Evolutionary conservation across 2,888 invertebrate genomes (phyloP).

Genomic region (Coleophora flavipennella): DNA sequence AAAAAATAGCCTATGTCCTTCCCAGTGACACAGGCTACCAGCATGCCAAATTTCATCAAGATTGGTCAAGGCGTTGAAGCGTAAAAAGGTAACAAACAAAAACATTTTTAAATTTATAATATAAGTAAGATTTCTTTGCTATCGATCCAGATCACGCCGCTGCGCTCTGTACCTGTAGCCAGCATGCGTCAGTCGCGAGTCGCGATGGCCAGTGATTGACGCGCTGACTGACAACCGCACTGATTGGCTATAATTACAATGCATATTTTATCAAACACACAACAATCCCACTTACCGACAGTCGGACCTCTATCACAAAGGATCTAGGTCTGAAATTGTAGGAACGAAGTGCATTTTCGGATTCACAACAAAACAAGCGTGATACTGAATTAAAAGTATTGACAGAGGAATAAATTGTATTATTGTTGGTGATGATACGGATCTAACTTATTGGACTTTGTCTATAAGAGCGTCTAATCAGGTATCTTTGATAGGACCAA

Average conservation of each 20-base stretch:
- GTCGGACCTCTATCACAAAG: conserved; percentile 7
- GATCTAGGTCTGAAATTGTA: conserved; percentile 8
- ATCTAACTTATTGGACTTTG: not conserved
- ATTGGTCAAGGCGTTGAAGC: too few species aligned
- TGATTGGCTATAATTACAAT: conserved; percentile 67
- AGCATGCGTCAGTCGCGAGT: conserved; percentile 5
- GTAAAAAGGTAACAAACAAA: too few species aligned
- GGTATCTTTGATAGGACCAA: too few species aligned
- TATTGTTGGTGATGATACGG: not conserved
- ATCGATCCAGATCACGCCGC: conserved; percentile 40
- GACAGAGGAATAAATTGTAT: not conserved
- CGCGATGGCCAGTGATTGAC: conserved; percentile 40
- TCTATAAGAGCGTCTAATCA: too few species aligned
- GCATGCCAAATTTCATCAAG: too few species aligned
- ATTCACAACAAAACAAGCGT: conserved; percentile 2
- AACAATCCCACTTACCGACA: not conserved
- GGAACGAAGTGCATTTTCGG: not conserved
- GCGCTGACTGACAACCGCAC: conserved; percentile 52
- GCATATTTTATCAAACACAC: conserved; percentile 44
- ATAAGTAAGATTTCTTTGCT: too few species aligned
- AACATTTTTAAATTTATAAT: too few species aligned
- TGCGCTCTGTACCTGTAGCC: conserved; percentile 14
- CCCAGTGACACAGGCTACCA: too few species aligned
- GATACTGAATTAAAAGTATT: conserved; percentile 2
- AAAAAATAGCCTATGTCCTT: too few species aligned